Evolutionary conservation across 2,888 invertebrate species (phyloP).

Genomic region (Philereme transversata): DNA sequence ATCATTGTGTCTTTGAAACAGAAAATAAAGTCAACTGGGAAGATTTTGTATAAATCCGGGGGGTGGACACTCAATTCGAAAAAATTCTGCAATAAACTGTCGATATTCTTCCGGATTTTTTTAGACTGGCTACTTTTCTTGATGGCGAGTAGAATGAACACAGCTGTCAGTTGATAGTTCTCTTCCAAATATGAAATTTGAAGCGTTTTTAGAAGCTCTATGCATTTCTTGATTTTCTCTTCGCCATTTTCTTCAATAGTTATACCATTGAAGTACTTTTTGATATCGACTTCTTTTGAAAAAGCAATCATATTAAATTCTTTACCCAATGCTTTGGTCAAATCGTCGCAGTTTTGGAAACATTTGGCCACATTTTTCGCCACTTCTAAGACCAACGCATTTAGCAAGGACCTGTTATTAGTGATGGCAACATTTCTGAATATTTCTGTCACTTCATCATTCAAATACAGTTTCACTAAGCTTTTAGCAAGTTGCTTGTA

Average conservation of each 20-base stretch:
- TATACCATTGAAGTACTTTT: slow-evolving; percentile 53
- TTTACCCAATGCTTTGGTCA: slow-evolving; percentile 62
- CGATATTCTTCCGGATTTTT: slow-evolving; percentile 61
- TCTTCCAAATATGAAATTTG: slow-evolving; percentile 70
- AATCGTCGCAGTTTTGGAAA: slow-evolving; percentile 57
- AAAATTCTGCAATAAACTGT: slow-evolving; percentile 60
- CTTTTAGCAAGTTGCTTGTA: slow-evolving; percentile 60
- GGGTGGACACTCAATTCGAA: slow-evolving; percentile 69
- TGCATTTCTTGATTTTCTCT: slow-evolving; percentile 49
- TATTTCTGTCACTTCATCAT: slow-evolving; percentile 46
- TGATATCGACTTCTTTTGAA: slow-evolving; percentile 52
- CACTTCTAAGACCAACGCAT: slow-evolving; percentile 61
- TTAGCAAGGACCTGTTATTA: slow-evolving; percentile 60
- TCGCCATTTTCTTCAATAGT: slow-evolving; percentile 45
- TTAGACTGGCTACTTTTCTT: slow-evolving; percentile 65
- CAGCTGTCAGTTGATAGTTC: slow-evolving; percentile 65
- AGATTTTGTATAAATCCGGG: slow-evolving; percentile 73
- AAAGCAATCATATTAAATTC: slow-evolving; percentile 60
- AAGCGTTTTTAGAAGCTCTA: slow-evolving; percentile 63
- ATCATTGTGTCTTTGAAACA: slow-evolving; percentile 58
- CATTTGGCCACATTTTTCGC: slow-evolving; percentile 59
- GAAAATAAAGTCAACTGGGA: slow-evolving; percentile 65
- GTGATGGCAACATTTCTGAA: slow-evolving; percentile 53
- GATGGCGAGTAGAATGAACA: slow-evolving; percentile 64
- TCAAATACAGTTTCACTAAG: slow-evolving; percentile 56